These are phyloP conservation scores for Onychomys arenicola DNA, from an alignment of 2,797 vertebrate species.

Conservation along the genomic window DNA sequence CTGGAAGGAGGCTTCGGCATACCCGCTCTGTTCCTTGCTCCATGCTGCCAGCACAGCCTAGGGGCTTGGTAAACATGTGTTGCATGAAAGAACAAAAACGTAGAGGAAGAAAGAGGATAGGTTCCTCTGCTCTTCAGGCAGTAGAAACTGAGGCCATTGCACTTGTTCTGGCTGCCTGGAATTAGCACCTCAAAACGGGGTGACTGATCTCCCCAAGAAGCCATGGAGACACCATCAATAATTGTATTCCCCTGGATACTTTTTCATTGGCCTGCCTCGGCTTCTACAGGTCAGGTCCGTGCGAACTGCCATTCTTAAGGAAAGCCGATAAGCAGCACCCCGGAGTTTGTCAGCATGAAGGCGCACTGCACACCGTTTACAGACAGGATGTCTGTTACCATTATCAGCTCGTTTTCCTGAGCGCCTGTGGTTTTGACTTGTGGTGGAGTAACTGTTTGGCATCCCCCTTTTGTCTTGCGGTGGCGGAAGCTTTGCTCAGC, in stretches of 20 bases:
- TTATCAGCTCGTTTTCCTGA: neutral
- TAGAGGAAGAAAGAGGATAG: too few relatives aligned
- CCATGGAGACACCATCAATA: neutral
- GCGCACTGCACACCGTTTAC: neutral
- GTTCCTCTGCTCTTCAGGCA: neutral
- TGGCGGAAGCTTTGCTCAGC: neutral
- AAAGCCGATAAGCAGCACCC: neutral
- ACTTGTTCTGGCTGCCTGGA: neutral
- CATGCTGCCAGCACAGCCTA: neutral
- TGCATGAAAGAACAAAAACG: neutral
- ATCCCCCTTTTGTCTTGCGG: constrained; percentile 2
- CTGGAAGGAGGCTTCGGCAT: neutral
- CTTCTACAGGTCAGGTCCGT: neutral
- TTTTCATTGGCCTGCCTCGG: neutral
- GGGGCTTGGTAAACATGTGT: neutral
- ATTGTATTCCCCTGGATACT: neutral
- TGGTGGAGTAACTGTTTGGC: neutral
- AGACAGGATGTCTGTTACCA: neutral
- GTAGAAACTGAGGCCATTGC: neutral
- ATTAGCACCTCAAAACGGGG: neutral
- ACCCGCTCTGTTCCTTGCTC: neutral
- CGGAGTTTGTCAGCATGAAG: neutral
- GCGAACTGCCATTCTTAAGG: neutral
- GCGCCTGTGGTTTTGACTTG: constrained; percentile 45
- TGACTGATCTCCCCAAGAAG: neutral